A percentile compares a stretch with the other conserved stretches of the same genome.
Conservation (phyloP, 2,888 invertebrate species). For the Epinotia brunnichana region DNA sequence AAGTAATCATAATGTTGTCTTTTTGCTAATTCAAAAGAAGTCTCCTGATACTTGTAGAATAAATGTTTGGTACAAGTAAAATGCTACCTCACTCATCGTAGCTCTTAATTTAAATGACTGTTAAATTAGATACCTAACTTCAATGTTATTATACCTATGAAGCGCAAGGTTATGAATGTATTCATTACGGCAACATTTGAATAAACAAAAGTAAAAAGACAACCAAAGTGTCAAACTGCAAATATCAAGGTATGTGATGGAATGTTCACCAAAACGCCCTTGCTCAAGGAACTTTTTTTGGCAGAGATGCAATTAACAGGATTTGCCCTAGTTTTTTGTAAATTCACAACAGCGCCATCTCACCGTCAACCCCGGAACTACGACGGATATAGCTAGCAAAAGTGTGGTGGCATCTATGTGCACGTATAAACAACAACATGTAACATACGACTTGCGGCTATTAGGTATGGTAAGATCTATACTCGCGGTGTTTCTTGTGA, state of each 20-base stretch:
- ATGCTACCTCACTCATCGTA: not conserved
- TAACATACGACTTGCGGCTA: constrained; percentile 6
- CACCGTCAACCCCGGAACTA: constrained; percentile 66
- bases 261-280: constrained; percentile 16
- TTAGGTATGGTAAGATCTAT: constrained; percentile 15
- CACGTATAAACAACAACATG: constrained; percentile 27
- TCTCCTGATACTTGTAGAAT: not conserved
- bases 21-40: not conserved
- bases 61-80: not conserved
- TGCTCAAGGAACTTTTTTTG: constrained; percentile 3
- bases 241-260: not conserved
- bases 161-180: constrained; percentile 19
- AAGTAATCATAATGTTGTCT: too few relatives aligned
- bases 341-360: constrained; percentile 72
- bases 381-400: constrained; percentile 50
- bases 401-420: constrained; percentile 34
- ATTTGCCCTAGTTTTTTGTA: constrained; percentile 11
- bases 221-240: not conserved
- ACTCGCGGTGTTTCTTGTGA: constrained; percentile 10
- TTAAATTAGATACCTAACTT: constrained; percentile 7
- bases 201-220: constrained; percentile 1
- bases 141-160: not conserved
- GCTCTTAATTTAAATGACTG: not conserved
- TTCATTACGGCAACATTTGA: constrained; percentile 19
- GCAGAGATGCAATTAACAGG: not conserved